Conservation (phyloP, 2,113 vertebrate species). For the Marcusenius ussheri region DNA sequence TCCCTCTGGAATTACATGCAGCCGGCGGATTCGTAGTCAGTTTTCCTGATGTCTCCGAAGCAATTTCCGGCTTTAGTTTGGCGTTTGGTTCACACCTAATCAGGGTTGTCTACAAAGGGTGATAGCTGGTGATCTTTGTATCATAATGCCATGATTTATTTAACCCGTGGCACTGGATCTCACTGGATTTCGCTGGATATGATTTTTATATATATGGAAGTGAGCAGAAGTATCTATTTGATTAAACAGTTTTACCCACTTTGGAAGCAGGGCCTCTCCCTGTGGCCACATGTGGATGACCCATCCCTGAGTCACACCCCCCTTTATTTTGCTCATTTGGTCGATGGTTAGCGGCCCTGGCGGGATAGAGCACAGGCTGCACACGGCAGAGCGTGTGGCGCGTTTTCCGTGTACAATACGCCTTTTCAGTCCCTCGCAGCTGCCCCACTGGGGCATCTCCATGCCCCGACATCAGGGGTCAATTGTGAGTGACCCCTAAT, state of each 20-base stretch:
- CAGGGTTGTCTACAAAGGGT: background rate
- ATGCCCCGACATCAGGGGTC: background rate
- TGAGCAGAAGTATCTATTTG: background rate
- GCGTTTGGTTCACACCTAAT: background rate
- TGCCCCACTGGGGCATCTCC: background rate
- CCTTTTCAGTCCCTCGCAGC: constrained; percentile 15
- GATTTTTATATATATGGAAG: background rate
- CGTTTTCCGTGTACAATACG: background rate
- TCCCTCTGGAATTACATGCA: background rate
- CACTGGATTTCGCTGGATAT: background rate
- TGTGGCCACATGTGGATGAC: background rate
- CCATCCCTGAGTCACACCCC: background rate
- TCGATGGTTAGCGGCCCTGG: background rate
- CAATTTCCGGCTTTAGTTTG: background rate
- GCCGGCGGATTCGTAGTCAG: background rate
- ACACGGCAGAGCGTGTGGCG: background rate
- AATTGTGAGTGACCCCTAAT: constrained; percentile 19
- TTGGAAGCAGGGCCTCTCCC: background rate
- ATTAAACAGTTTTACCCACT: background rate
- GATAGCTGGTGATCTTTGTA: background rate
- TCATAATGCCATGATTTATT: background rate
- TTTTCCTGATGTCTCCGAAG: background rate
- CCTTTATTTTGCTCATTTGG: background rate
- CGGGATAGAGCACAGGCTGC: background rate
- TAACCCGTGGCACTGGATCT: background rate